Evolutionary conservation across 2,113 vertebrate genomes (phyloP).

Genomic region (Brachyhypopomus gauderio): DNA sequence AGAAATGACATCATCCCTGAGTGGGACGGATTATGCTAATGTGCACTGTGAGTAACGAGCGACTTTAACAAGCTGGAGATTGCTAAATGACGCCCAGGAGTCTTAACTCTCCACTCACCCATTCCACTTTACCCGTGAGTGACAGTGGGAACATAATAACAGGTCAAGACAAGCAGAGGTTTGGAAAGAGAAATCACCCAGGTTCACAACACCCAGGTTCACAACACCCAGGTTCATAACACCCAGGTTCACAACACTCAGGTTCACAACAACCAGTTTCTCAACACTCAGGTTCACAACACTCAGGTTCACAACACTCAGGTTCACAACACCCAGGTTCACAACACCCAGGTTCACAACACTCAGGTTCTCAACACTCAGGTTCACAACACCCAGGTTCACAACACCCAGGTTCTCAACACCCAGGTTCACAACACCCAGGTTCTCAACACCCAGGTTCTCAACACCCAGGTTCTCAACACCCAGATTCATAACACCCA

Average conservation of each 20-base stretch:
- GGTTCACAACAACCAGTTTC: background rate
- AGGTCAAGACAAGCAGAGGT: conserved; percentile 15
- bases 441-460: background rate
- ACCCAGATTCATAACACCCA: no score
- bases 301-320: no score
- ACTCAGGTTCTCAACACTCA: no score
- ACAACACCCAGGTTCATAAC: no score
- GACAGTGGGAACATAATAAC: conserved; percentile 21
- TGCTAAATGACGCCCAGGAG: conserved; percentile 32
- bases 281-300: no score
- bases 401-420: no score
- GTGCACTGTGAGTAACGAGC: conserved; percentile 32
- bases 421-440: no score
- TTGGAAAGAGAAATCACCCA: conserved; percentile 21
- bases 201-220: no score
- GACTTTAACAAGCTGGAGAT: conserved; percentile 11
- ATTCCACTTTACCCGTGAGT: conserved; percentile 16
- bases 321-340: background rate
- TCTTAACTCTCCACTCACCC: conserved; percentile 29
- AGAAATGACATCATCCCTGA: background rate
- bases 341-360: no score
- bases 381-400: background rate
- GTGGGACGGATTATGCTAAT: conserved; percentile 39
- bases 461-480: no score
- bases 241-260: no score